These are phyloP conservation scores for Ariolimax columbianus DNA, from an alignment of 2,888 invertebrate species.

Conservation along the genomic window DNA sequence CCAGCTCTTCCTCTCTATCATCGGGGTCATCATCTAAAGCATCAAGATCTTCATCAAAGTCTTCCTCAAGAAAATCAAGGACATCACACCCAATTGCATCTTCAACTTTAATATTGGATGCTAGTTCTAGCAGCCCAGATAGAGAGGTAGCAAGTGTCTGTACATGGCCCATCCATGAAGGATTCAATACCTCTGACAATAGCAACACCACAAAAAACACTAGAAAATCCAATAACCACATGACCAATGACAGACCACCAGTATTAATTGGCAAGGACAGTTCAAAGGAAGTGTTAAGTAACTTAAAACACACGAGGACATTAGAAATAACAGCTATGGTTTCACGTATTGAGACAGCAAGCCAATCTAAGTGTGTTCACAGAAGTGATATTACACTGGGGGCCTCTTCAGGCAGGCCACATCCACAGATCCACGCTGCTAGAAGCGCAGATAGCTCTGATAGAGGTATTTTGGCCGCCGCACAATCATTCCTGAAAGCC, in stretches of 20 bases:
- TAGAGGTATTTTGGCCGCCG: constrained; percentile 26
- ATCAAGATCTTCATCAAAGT: constrained; percentile 52
- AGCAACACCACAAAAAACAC: constrained; percentile 50
- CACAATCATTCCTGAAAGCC: constrained; percentile 16
- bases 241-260: constrained; percentile 52
- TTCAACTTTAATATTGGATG: constrained; percentile 67
- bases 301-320: constrained; percentile 39
- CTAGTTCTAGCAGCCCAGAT: constrained; percentile 60
- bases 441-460: neutral
- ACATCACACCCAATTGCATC: constrained; percentile 66
- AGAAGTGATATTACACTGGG: neutral
- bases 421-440: neutral
- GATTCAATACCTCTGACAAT: constrained; percentile 62
- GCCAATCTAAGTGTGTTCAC: neutral
- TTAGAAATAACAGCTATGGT: constrained; percentile 42
- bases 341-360: neutral
- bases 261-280: constrained; percentile 58
- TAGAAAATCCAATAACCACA: constrained; percentile 44
- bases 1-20: neutral
- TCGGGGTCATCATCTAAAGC: constrained; percentile 52
- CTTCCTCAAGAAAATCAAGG: constrained; percentile 49
- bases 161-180: constrained; percentile 69
- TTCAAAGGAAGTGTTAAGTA: constrained; percentile 52
- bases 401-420: neutral
- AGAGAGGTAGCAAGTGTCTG: constrained; percentile 65